These are phyloP conservation scores for Actias luna DNA, from an alignment of 2,888 invertebrate genomes.

Conservation along the genomic window DNA sequence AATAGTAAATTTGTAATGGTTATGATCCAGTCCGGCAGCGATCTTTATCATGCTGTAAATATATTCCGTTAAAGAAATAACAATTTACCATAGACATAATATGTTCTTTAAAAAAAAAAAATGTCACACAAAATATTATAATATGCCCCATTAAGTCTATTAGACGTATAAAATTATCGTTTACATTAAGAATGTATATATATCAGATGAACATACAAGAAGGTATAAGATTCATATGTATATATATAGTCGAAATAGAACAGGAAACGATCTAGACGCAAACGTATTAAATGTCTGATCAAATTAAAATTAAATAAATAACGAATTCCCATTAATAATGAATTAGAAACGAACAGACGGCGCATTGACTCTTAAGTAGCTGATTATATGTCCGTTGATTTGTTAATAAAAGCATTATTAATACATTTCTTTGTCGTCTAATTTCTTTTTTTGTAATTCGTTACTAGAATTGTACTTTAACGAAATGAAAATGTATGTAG, in stretches of 20 bases:
- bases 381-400: background rate
- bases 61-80: too few relatives aligned
- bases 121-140: too few relatives aligned
- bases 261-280: slow-evolving; percentile 10
- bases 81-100: too few relatives aligned
- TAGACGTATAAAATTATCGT: too few relatives aligned
- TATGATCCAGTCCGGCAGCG: too few relatives aligned
- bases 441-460: background rate
- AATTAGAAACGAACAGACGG: background rate
- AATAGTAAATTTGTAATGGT: too few relatives aligned
- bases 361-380: background rate
- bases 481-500: too few relatives aligned
- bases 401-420: background rate
- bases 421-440: background rate
- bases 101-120: too few relatives aligned
- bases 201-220: background rate
- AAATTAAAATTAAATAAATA: slow-evolving; percentile 1
- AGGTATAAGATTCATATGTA: too few relatives aligned
- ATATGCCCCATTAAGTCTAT: too few relatives aligned
- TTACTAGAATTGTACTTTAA: background rate
- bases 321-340: background rate
- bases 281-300: background rate
- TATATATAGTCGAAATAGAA: slow-evolving; percentile 7
- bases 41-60: too few relatives aligned
- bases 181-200: background rate